Percentiles rank a stretch among this genome's conserved stretches.
phyloP scores from a whole-genome alignment of 2,797 vertebrate species.

The Lerista edwardsae region DNA sequence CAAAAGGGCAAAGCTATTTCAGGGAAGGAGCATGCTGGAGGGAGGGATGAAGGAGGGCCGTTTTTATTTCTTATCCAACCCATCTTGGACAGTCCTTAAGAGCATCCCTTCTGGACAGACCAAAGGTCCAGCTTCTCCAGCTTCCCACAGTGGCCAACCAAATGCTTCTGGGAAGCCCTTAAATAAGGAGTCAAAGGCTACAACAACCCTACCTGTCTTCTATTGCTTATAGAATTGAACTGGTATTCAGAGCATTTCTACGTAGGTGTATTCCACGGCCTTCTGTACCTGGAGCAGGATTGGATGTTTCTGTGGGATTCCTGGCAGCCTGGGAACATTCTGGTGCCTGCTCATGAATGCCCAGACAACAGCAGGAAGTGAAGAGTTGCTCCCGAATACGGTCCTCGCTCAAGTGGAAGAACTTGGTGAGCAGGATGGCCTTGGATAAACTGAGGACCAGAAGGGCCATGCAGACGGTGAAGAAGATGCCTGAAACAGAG shows the following conservation, averaged over 20 bases:
- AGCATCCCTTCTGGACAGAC: too few species aligned
- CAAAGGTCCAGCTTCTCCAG: background rate
- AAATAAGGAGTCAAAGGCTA: background rate
- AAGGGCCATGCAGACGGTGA: slow-evolving; percentile 85
- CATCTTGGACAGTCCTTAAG: background rate
- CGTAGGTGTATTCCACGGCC: too few species aligned
- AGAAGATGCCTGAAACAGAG: slow-evolving; percentile 81
- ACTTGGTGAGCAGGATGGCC: slow-evolving; percentile 86
- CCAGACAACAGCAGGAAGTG: slow-evolving; percentile 77
- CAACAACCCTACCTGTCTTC: background rate
- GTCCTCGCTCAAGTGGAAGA: slow-evolving; percentile 79
- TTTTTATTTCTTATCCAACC: background rate
- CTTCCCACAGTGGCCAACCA: too few species aligned
- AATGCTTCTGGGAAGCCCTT: background rate
- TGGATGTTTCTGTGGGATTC: background rate
- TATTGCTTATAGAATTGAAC: too few species aligned
- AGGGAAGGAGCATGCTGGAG: background rate
- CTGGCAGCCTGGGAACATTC: background rate
- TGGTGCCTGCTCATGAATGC: background rate
- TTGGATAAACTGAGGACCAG: slow-evolving; percentile 87
- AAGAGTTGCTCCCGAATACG: slow-evolving; percentile 75
- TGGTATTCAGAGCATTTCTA: too few species aligned
- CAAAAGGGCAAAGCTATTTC: background rate
- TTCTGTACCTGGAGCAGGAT: slow-evolving; percentile 37
- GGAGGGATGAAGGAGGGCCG: background rate